Conservation (phyloP, 2,888 invertebrate species). For the Agonopterix heracliana region DNA sequence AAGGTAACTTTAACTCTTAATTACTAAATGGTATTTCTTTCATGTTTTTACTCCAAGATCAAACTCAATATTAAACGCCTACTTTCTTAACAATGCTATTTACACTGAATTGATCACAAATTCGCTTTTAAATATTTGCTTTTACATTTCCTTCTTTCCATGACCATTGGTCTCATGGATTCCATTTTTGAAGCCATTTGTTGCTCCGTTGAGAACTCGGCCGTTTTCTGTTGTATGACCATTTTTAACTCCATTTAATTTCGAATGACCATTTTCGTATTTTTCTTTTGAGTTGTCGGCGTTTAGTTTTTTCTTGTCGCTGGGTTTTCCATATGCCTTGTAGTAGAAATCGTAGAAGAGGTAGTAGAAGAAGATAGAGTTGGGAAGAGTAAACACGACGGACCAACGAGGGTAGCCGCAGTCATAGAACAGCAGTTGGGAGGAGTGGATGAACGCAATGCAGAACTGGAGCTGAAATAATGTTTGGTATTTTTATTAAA, state of each 20-base stretch:
- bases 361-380: constrained; percentile 94
- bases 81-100: too few relatives aligned
- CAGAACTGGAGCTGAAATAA: constrained; percentile 90
- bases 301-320: constrained; percentile 27
- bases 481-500: background rate
- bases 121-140: constrained; percentile 2
- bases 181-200: constrained; percentile 25
- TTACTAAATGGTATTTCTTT: too few relatives aligned
- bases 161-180: constrained; percentile 4
- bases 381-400: constrained; percentile 88
- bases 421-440: constrained; percentile 88
- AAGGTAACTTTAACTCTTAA: background rate
- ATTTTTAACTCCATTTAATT: constrained; percentile 27
- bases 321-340: constrained; percentile 79
- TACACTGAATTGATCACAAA: background rate
- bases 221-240: constrained; percentile 17
- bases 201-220: constrained; percentile 16
- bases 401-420: constrained; percentile 93
- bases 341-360: constrained; percentile 95
- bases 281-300: constrained; percentile 17
- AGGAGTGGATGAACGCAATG: constrained; percentile 89
- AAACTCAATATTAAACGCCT: too few relatives aligned
- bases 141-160: constrained; percentile 16
- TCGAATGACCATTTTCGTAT: constrained; percentile 29
- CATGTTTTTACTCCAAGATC: too few relatives aligned